phyloP scores from a whole-genome alignment of 2,113 vertebrate species.

The Trogon surrucura region DNA sequence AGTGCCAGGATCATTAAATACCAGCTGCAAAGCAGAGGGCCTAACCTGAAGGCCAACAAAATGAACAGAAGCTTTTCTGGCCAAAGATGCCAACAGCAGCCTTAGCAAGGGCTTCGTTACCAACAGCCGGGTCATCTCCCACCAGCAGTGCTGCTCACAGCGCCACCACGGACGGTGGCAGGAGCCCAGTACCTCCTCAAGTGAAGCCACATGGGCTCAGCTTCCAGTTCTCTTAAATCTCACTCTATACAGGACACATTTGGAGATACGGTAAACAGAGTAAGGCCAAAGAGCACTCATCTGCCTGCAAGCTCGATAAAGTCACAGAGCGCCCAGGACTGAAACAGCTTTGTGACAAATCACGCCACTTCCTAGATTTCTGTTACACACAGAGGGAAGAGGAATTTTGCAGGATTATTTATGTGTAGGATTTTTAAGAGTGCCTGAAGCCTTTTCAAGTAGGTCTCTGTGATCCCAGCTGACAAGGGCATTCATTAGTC shows the following conservation, averaged over 20 bases:
- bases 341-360: background rate
- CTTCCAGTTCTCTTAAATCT: background rate
- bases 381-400: background rate
- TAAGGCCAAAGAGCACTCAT: background rate
- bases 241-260: background rate
- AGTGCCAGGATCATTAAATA: background rate
- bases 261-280: background rate
- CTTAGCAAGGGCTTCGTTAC: background rate
- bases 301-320: background rate
- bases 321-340: background rate
- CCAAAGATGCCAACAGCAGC: background rate
- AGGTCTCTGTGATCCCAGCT: background rate
- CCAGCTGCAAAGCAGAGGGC: conserved; percentile 15
- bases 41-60: background rate
- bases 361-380: background rate
- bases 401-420: background rate
- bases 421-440: background rate
- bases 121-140: background rate
- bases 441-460: background rate
- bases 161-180: background rate
- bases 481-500: background rate
- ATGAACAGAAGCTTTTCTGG: background rate
- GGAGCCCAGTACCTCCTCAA: background rate
- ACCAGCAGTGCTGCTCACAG: background rate
- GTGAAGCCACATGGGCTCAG: background rate